These are phyloP conservation scores for Apodemia zela DNA, from an alignment of 2,888 invertebrate genomes.

Conservation along the genomic window DNA sequence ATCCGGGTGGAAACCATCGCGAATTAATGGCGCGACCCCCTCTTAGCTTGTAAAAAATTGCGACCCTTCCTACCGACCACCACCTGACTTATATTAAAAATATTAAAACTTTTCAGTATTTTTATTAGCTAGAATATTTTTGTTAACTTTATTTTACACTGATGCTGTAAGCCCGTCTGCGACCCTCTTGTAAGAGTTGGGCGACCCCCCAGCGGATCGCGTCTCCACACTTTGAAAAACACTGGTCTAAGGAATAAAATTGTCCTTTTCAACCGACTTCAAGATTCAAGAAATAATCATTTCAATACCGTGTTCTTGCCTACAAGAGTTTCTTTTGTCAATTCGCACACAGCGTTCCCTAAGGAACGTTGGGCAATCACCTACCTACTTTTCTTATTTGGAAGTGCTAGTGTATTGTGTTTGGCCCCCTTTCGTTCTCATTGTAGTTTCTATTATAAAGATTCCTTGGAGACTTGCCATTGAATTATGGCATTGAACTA, in stretches of 20 bases:
- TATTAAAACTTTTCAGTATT: too few species aligned
- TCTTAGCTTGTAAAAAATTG: too few species aligned
- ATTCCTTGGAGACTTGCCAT: not conserved
- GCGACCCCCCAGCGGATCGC: too few species aligned
- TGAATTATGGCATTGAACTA: slow-evolving; percentile 8
- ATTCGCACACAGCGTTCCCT: not conserved
- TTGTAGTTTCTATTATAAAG: slow-evolving; percentile 7
- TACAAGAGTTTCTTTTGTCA: not conserved
- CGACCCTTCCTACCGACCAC: too few species aligned
- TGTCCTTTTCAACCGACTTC: not conserved
- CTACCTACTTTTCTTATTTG: slow-evolving; percentile 1
- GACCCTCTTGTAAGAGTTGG: too few species aligned
- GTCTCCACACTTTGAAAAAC: too few species aligned
- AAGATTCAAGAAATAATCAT: not conserved
- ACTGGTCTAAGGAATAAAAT: not conserved
- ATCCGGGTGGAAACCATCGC: too few species aligned
- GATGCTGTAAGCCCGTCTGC: too few species aligned
- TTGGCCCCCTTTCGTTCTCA: slow-evolving; percentile 11
- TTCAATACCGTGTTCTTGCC: not conserved
- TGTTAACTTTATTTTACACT: too few species aligned
- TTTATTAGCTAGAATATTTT: too few species aligned
- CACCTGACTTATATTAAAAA: too few species aligned
- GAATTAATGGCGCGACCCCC: too few species aligned
- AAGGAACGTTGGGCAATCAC: not conserved
- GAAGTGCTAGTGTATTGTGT: slow-evolving; percentile 11